A percentile compares a stretch with the other conserved stretches of the same genome.
Conservation (phyloP, 2,113 vertebrate genomes). For the Agelaius phoeniceus region DNA sequence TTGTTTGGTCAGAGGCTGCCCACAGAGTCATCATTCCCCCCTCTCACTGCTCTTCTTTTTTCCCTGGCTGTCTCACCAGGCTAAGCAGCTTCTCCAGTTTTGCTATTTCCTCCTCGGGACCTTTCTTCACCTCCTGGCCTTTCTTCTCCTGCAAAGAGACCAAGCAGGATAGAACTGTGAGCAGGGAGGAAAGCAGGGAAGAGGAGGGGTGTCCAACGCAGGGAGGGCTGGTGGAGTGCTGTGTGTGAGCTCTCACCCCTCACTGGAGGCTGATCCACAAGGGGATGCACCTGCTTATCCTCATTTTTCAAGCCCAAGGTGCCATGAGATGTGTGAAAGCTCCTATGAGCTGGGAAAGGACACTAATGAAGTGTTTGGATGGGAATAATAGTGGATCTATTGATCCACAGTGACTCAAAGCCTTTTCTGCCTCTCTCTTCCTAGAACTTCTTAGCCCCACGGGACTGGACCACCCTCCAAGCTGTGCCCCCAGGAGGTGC, state of each 20-base stretch:
- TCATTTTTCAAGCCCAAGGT: neutral
- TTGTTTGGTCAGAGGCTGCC: neutral
- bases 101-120: slow-evolving; percentile 84
- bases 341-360: neutral
- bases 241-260: neutral
- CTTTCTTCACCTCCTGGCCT: slow-evolving; percentile 83
- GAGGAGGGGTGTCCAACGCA: neutral
- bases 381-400: neutral
- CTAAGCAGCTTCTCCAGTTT: slow-evolving; percentile 93
- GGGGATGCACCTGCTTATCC: neutral
- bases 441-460: neutral
- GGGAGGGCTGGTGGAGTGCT: neutral
- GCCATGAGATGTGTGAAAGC: neutral
- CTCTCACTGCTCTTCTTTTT: neutral
- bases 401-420: neutral
- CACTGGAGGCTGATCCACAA: neutral
- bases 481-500: neutral
- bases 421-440: neutral
- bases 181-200: neutral
- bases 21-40: neutral
- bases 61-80: slow-evolving; percentile 76
- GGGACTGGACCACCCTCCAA: neutral
- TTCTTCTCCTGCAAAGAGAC: slow-evolving; percentile 82
- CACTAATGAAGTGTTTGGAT: neutral
- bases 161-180: neutral